A percentile compares a stretch with the other conserved stretches of the same genome.
phyloP scores from a whole-genome alignment of 2,888 invertebrate species.

The Drosophila diplacantha region DNA sequence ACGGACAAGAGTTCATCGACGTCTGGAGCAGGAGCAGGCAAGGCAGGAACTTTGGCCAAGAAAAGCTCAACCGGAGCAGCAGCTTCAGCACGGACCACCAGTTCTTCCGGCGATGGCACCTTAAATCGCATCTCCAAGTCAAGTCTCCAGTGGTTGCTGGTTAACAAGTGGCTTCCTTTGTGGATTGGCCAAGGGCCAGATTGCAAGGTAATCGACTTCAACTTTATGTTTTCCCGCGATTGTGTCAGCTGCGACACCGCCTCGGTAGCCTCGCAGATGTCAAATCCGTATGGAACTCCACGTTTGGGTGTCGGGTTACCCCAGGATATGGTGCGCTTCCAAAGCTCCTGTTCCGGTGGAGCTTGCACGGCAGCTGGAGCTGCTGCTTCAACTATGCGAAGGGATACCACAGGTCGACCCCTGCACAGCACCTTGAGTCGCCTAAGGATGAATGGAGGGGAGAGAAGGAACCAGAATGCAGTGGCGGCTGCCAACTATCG shows the following conservation, averaged over 20 bases:
- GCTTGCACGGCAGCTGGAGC: conserved; percentile 34
- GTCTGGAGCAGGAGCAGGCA: conserved; percentile 51
- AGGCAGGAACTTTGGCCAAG: conserved; percentile 55
- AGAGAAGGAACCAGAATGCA: conserved; percentile 44
- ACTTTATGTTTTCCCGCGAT: conserved; percentile 78
- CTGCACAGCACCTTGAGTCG: conserved; percentile 74
- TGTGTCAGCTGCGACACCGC: conserved; percentile 76
- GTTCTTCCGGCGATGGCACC: conserved; percentile 61
- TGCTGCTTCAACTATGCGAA: conserved; percentile 52
- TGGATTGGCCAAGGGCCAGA: conserved; percentile 81
- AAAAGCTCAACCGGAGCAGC: conserved; percentile 61
- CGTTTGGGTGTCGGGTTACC: conserved; percentile 66
- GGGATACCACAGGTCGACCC: conserved; percentile 65
- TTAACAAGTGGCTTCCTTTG: conserved; percentile 83
- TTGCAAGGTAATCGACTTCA: conserved; percentile 79
- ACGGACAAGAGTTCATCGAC: conserved; percentile 13
- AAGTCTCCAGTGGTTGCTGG: conserved; percentile 83
- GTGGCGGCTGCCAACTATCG: conserved; percentile 52
- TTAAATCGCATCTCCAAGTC: conserved; percentile 81
- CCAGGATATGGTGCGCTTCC: conserved; percentile 76
- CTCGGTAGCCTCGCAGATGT: conserved; percentile 68
- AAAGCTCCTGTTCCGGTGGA: conserved; percentile 40
- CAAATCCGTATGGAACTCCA: conserved; percentile 72
- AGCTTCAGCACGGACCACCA: conserved; percentile 37
- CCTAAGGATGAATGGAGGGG: conserved; percentile 58